Percentiles rank a stretch among this genome's conserved stretches.
These are phyloP conservation scores for Fissipunctia ypsillon DNA, from an alignment of 2,888 invertebrate species.

Conservation along the genomic window DNA sequence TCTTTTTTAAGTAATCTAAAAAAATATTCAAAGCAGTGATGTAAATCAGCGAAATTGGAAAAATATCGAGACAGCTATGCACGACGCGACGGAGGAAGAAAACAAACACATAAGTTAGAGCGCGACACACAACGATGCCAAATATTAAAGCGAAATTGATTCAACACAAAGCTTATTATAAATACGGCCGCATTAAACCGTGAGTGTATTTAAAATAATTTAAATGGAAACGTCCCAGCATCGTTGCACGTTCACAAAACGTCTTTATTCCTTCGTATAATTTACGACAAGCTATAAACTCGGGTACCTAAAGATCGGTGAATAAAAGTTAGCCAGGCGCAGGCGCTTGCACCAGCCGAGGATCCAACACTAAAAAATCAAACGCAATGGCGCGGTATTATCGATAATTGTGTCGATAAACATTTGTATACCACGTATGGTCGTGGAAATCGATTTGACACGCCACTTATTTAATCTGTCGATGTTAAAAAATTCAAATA, in stretches of 20 bases:
- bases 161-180: conserved; percentile 83
- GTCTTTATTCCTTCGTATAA: conserved; percentile 86
- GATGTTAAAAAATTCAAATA: conserved; percentile 51
- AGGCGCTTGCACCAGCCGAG: conserved; percentile 74
- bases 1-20: conserved; percentile 10
- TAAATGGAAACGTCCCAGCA: conserved; percentile 85
- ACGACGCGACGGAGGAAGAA: conserved; percentile 39
- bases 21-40: conserved; percentile 41
- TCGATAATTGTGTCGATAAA: conserved; percentile 71
- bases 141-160: conserved; percentile 81
- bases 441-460: conserved; percentile 63
- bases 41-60: conserved; percentile 50
- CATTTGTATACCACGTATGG: conserved; percentile 54
- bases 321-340: conserved; percentile 84
- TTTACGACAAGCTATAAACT: conserved; percentile 87
- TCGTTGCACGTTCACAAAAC: conserved; percentile 83
- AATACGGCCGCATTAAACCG: conserved; percentile 77
- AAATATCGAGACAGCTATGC: conserved; percentile 53
- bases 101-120: conserved; percentile 64
- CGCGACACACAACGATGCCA: conserved; percentile 70
- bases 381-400: conserved; percentile 65
- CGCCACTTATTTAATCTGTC: conserved; percentile 63
- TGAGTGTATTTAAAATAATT: conserved; percentile 85
- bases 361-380: conserved; percentile 79
- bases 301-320: conserved; percentile 84